Percentiles rank a stretch among this genome's conserved stretches.
phyloP scores from a whole-genome alignment of 2,888 invertebrate genomes.

The Drosophila niveifrons region DNA sequence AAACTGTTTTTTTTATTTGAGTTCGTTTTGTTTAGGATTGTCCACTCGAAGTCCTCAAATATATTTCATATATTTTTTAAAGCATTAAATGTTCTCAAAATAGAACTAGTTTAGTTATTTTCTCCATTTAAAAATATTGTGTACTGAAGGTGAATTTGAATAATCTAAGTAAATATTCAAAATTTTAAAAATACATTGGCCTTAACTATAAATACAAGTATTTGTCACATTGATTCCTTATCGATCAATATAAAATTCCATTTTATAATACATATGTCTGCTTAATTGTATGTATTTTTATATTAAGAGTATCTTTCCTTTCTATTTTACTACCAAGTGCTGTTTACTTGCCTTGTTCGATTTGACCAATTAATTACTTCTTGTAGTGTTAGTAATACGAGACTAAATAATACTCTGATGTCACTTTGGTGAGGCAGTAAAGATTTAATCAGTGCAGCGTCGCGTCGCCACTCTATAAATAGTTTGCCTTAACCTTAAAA shows the following conservation, averaged over 20 bases:
- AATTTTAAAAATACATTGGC: too few species aligned
- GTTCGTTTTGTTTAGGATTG: constrained; percentile 46
- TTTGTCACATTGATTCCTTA: not conserved
- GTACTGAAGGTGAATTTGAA: too few species aligned
- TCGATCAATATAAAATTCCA: not conserved
- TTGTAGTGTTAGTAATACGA: constrained; percentile 32
- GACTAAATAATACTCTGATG: constrained; percentile 44
- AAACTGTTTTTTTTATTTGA: constrained; percentile 17
- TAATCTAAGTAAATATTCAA: too few species aligned
- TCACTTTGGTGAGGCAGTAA: constrained; percentile 57
- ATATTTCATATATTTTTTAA: too few species aligned
- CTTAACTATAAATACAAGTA: too few species aligned
- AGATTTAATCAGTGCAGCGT: constrained; percentile 65
- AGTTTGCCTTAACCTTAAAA: constrained; percentile 38
- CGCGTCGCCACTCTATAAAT: constrained; percentile 15
- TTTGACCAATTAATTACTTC: constrained; percentile 52
- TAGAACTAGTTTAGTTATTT: too few species aligned
- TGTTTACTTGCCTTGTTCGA: constrained; percentile 20
- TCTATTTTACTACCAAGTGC: not conserved
- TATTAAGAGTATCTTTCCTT: too few species aligned
- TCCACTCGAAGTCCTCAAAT: not conserved
- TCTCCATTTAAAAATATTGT: too few species aligned
- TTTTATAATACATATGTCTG: not conserved
- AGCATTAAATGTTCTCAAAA: too few species aligned
- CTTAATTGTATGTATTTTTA: too few species aligned